Evolutionary conservation across 2,797 vertebrate species (phyloP).

Genomic region (Agapornis canus): DNA sequence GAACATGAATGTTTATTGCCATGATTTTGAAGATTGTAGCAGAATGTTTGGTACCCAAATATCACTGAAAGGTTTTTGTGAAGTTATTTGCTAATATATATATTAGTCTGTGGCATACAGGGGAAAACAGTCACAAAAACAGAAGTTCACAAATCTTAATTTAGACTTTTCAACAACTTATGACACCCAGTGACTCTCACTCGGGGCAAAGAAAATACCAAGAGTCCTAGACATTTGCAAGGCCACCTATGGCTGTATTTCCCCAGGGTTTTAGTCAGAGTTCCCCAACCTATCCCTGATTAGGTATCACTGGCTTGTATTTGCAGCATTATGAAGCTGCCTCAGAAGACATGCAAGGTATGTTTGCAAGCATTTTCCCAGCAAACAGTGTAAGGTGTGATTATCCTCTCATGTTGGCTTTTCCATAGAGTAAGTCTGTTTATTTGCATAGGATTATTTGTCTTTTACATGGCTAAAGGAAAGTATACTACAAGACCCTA

Average conservation of each 20-base stretch:
- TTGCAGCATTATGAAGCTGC: background rate
- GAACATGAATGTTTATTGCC: background rate
- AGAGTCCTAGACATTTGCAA: background rate
- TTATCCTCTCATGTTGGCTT: background rate
- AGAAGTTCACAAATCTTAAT: background rate
- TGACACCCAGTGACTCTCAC: accelerated
- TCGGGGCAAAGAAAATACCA: background rate
- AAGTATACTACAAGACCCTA: background rate
- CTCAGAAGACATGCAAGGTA: background rate
- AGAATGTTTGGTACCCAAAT: background rate
- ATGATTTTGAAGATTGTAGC: background rate
- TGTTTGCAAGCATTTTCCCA: background rate
- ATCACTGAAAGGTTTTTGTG: background rate
- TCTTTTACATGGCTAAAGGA: background rate
- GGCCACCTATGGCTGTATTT: background rate
- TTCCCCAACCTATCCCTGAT: background rate
- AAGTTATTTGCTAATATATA: background rate
- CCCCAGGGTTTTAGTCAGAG: background rate
- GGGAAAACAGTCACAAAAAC: background rate
- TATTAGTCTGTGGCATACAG: background rate
- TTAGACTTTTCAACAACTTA: background rate
- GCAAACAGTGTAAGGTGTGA: background rate
- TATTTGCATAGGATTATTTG: background rate
- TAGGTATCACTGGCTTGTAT: background rate
- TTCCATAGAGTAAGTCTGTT: background rate